These are phyloP conservation scores for Triops cancriformis DNA, from an alignment of 1,140 invertebrate genomes.

Conservation along the genomic window DNA sequence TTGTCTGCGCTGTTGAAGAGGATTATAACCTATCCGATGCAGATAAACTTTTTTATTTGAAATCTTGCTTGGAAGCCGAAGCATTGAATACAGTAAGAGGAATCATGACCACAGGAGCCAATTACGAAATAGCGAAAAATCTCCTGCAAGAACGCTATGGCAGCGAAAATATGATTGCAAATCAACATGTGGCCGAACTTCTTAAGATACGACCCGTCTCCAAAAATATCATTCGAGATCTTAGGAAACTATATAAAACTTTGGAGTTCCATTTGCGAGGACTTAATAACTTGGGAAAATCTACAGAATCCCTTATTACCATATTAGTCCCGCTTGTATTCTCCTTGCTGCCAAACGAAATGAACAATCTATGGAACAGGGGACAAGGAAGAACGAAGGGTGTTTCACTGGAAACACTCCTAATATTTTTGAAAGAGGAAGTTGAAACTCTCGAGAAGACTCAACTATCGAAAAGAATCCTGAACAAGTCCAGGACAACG, in stretches of 20 bases:
- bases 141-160: background rate
- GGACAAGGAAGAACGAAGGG: background rate
- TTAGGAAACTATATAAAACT: background rate
- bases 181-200: constrained; percentile 7
- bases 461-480: background rate
- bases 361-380: background rate
- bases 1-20: background rate
- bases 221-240: background rate
- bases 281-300: background rate
- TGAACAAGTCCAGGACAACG: background rate
- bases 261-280: constrained; percentile 16
- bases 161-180: background rate
- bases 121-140: constrained; percentile 7
- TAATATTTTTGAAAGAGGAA: background rate
- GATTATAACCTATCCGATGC: background rate
- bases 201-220: background rate
- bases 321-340: background rate
- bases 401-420: background rate
- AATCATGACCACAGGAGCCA: background rate
- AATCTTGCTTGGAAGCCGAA: background rate
- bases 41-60: constrained; percentile 14
- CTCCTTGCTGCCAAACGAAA: background rate
- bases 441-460: background rate
- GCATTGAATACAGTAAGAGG: background rate
- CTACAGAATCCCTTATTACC: background rate